Conservation (phyloP, 2,888 invertebrate species). For the Phytoseiulus persimilis region DNA sequence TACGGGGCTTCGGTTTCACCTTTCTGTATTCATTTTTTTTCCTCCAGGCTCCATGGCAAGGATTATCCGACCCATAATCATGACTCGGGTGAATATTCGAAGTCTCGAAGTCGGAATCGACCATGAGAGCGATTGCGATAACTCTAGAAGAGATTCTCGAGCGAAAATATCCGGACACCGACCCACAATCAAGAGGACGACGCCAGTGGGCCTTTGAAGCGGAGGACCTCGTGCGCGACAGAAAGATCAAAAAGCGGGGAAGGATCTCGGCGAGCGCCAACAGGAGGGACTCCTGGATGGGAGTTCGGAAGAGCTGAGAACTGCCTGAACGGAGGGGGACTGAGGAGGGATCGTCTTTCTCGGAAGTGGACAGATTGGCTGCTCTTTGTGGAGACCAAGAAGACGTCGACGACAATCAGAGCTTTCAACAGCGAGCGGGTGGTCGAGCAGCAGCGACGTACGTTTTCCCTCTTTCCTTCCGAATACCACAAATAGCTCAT, state of each 20-base stretch:
- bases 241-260: not conserved
- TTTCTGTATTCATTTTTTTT: too few species aligned
- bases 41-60: too few species aligned
- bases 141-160: too few species aligned
- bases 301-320: not conserved
- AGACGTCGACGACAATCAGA: conserved; percentile 5
- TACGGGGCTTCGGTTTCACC: too few species aligned
- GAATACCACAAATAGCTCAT: conserved; percentile 38
- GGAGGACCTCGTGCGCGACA: not conserved
- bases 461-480: conserved; percentile 17
- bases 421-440: not conserved
- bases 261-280: not conserved
- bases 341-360: not conserved
- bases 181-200: too few species aligned
- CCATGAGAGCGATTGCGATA: too few species aligned
- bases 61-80: too few species aligned
- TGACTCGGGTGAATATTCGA: too few species aligned
- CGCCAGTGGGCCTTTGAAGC: too few species aligned
- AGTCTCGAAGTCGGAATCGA: too few species aligned
- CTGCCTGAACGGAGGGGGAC: not conserved
- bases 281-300: not conserved
- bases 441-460: not conserved
- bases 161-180: too few species aligned
- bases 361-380: not conserved
- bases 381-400: not conserved